These are phyloP conservation scores for Agrotis clavis DNA, from an alignment of 2,888 invertebrate species.

Conservation along the genomic window DNA sequence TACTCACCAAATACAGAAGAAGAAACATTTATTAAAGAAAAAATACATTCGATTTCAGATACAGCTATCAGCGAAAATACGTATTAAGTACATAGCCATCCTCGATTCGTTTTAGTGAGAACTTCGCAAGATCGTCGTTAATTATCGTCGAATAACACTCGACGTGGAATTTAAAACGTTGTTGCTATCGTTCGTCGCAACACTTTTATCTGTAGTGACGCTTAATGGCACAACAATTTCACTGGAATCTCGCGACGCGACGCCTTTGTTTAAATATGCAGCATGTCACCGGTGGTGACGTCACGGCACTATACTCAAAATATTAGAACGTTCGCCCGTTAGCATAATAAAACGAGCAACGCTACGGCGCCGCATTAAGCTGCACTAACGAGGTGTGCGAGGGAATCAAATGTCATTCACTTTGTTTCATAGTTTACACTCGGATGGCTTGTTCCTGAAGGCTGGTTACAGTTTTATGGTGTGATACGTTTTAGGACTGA, in stretches of 20 bases:
- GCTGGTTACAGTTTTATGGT: not conserved
- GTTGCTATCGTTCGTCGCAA: conserved; percentile 44
- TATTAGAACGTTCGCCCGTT: conserved; percentile 86
- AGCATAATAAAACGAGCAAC: conserved; percentile 87
- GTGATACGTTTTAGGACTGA: not conserved
- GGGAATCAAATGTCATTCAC: conserved; percentile 75
- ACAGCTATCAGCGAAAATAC: conserved; percentile 16
- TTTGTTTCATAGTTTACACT: conserved; percentile 63
- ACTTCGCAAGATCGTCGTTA: conserved; percentile 55
- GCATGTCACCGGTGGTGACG: conserved; percentile 85
- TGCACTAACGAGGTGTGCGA: conserved; percentile 81
- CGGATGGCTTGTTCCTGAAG: conserved; percentile 32
- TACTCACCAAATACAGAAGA: conserved; percentile 11
- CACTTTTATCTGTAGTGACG: conserved; percentile 67
- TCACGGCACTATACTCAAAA: conserved; percentile 82
- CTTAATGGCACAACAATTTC: conserved; percentile 67
- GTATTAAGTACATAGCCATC: conserved; percentile 12
- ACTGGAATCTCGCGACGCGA: conserved; percentile 64
- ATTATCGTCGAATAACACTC: conserved; percentile 62
- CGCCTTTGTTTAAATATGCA: conserved; percentile 83
- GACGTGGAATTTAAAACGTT: conserved; percentile 52
- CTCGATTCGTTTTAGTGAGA: conserved; percentile 36
- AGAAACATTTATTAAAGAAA: not conserved
- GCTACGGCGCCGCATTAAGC: conserved; percentile 84
- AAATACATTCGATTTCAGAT: conserved; percentile 4